Base-by-base conservation (phyloP, 2,888 invertebrate species). In the Andrena chrysosceles region DNA sequence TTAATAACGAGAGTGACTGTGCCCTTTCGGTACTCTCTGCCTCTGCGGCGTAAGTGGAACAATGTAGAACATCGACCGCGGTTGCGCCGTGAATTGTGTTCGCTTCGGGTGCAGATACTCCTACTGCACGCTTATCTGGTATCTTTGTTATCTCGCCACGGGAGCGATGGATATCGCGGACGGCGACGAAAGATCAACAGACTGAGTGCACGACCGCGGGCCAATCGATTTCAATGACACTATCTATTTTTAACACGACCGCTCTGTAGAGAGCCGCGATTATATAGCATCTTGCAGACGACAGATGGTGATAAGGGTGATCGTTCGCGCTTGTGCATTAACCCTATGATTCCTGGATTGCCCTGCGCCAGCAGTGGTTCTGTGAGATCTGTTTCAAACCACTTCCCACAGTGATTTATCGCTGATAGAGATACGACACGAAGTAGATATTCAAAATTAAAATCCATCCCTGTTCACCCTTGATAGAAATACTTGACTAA, bases 71-170 rank as follows among this genome's bases (percentile, higher is more conserved):
- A 56, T 56, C 66, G 69, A n/a, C 26, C 52, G 68, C 68, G 42
- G 67, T 23, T 59, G 54, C 67, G 8, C 48, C 42, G 79, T 83
- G 77, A 70, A 76, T 79, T 73, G 77, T 67, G 54, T 66, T 77
- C 69, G 79, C 78, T 64, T 16, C 48, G 20, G 71, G 71, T 56
- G 48, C 49, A 62, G 66, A 67, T 69, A 78, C 26, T 31, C 16
- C 1, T 10, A 48, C 48, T 31, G 49, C 16, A 16, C 62, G 68
- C 66, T 81, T 86, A 81, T 86, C 84, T 77, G 42, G 83, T 77
- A 74, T 82, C 83, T 82, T 68, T 77, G 77, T 74, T 82, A 83
- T 83, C 83, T 69, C 78, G 42, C 86, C 69, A 59, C 74, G 56
- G 56, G 69, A 74, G 73, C 66, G 81, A 85, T 77, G 77, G 56